Evolutionary conservation across 1,140 invertebrate genomes (phyloP), one percentile per base, ranked within the genome.

Genomic region (Nasonia vitripennis): DNA sequence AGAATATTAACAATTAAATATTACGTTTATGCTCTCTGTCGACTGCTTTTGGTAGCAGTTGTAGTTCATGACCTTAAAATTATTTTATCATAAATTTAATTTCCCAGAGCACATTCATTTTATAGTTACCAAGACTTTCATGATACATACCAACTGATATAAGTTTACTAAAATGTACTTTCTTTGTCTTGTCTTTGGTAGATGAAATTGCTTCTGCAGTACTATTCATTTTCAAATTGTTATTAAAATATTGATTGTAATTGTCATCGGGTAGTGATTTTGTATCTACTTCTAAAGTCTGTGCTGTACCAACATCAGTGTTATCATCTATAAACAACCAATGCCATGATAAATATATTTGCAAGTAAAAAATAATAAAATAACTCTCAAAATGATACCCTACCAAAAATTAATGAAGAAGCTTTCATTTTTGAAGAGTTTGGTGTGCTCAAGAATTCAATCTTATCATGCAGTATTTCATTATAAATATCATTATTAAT

Each of bases 381-480:
- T 20, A 70, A 14, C 23, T 70, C 67, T 41, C 41, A 41, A 41
- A 9, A 45, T n/a, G 11, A 68, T 37, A 12, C 27, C 45, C 12
- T 80, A 81, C 79, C 68, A 51, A 73, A 20, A 31, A 14, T 10
- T 12, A 48, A 37, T 31, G 41, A 23, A 41, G 71, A 4, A 51
- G 67, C 9, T 51, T 45, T 27, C 45, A 23, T 14, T 20, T 73
- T 2, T 48, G 3, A 71, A 31, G 31, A 73, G 14, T 20, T 31
- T 81, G 7, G 17, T 3, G 14, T n/a, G 27, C 41, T 73, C 67
- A 81, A 48, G 31, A 51, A 73, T 45, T 27, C 68, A 17, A 81
- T 34, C 17, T 82, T 73, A 23, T 82, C 62, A 74, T 74, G 62
- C 11, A 17, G 11, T 74, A 74, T 62, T 62, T 82, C 81, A 37